Percentiles rank a stretch among this genome's conserved stretches.
Conservation (phyloP, 2,888 invertebrate species). For the Euzophera pinguis region DNA sequence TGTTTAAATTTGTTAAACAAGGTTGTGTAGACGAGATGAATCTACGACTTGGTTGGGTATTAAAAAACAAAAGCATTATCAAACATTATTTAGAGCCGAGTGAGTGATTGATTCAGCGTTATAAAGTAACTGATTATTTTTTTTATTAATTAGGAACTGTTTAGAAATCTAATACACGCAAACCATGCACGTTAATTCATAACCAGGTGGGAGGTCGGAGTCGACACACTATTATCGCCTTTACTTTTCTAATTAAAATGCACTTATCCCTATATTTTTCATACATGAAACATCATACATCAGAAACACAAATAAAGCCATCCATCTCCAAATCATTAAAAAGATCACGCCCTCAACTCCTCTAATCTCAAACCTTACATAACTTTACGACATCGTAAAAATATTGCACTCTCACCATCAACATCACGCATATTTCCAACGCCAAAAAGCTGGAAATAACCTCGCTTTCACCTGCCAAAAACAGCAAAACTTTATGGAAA, state of each 20-base stretch:
- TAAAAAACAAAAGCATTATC: too few relatives aligned
- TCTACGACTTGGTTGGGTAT: background rate
- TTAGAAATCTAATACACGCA: too few relatives aligned
- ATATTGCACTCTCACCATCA: conserved; percentile 3
- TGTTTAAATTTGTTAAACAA: background rate
- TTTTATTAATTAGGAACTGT: too few relatives aligned
- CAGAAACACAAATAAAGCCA: background rate
- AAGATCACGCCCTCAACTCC: background rate
- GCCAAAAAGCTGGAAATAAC: background rate
- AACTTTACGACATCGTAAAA: background rate
- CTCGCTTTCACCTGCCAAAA: background rate
- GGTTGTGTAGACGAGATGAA: background rate
- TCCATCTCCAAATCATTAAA: background rate
- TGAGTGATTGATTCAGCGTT: too few relatives aligned
- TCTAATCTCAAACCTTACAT: background rate
- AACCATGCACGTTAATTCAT: too few relatives aligned
- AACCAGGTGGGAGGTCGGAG: too few relatives aligned
- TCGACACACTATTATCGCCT: too few relatives aligned
- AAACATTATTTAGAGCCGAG: too few relatives aligned
- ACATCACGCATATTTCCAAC: conserved; percentile 2
- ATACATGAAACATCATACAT: too few relatives aligned
- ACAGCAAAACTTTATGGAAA: background rate
- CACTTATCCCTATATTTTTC: too few relatives aligned
- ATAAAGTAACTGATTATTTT: too few relatives aligned
- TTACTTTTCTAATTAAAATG: too few relatives aligned